Evolutionary conservation across 2,797 vertebrate genomes (phyloP).

Genomic region (Sarcophilus harrisii): DNA sequence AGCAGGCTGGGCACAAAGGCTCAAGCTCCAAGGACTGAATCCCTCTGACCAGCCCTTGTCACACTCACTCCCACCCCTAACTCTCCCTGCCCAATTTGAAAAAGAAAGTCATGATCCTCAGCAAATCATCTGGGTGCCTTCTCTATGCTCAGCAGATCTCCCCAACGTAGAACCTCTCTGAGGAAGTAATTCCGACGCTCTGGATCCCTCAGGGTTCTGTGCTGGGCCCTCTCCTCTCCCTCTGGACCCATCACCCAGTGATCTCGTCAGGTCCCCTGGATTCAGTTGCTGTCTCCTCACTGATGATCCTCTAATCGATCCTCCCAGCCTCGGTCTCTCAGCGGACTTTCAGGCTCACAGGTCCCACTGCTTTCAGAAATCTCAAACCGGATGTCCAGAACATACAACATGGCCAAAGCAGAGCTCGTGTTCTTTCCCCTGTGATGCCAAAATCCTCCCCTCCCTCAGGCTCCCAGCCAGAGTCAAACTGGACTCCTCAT

Average conservation of each 20-base stretch:
- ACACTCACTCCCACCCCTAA: background rate
- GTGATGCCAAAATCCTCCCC: background rate
- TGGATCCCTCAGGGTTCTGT: background rate
- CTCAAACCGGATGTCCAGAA: background rate
- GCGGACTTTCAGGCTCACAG: background rate
- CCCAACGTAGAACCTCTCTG: background rate
- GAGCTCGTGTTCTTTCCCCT: background rate
- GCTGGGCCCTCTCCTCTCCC: background rate
- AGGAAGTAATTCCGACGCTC: background rate
- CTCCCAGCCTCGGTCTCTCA: background rate
- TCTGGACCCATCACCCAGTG: background rate
- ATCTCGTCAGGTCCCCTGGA: background rate
- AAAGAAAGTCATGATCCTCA: background rate
- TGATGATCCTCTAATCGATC: background rate
- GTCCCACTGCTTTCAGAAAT: background rate
- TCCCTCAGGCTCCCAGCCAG: background rate
- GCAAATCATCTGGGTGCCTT: background rate
- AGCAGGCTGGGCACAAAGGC: background rate
- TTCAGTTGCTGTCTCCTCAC: background rate
- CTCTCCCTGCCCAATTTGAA: background rate
- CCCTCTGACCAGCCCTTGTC: background rate
- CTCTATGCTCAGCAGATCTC: background rate
- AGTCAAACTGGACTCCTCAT: background rate
- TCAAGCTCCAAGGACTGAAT: background rate
- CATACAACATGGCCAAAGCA: background rate